Evolutionary conservation across 2,888 invertebrate genomes (phyloP).

Genomic region (Horisme vitalbata): DNA sequence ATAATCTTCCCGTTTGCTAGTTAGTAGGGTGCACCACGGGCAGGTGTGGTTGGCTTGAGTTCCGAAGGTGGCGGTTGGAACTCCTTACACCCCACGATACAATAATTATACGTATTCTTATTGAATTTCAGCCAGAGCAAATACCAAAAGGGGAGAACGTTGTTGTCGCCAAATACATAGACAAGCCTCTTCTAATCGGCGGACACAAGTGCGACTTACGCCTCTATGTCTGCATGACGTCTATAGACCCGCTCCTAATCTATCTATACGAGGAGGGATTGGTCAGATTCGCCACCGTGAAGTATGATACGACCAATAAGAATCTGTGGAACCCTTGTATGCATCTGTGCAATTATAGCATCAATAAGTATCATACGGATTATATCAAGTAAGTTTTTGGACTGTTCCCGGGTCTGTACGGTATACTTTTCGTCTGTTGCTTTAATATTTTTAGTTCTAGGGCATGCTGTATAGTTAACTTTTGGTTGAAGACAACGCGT

Average conservation of each 20-base stretch:
- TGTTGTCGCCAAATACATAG: slow-evolving; percentile 94
- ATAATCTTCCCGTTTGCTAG: too few species aligned
- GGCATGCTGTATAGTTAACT: too few species aligned
- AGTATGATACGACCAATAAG: slow-evolving; percentile 95
- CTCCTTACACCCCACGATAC: too few species aligned
- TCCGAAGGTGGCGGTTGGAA: too few species aligned
- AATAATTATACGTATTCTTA: too few species aligned
- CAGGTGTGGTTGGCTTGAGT: too few species aligned
- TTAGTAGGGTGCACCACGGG: too few species aligned
- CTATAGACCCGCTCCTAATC: slow-evolving; percentile 95
- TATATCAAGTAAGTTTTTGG: slow-evolving; percentile 93
- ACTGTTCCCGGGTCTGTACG: too few species aligned
- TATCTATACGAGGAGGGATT: slow-evolving; percentile 98
- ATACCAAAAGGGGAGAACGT: slow-evolving; percentile 95
- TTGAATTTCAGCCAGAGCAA: slow-evolving; percentile 88
- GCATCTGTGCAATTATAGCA: slow-evolving; percentile 99
- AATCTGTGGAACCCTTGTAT: slow-evolving; percentile 98
- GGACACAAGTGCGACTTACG: slow-evolving; percentile 98
- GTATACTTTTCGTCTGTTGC: too few species aligned
- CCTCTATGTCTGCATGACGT: slow-evolving; percentile 96
- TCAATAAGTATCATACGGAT: slow-evolving; percentile 98
- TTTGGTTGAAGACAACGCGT: too few species aligned
- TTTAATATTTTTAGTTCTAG: too few species aligned
- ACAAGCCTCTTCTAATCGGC: slow-evolving; percentile 92
- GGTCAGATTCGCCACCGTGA: slow-evolving; percentile 97